A percentile compares a stretch with the other conserved stretches of the same genome.
phyloP scores from a whole-genome alignment of 2,888 invertebrate species.

The Eupsilia transversa region DNA sequence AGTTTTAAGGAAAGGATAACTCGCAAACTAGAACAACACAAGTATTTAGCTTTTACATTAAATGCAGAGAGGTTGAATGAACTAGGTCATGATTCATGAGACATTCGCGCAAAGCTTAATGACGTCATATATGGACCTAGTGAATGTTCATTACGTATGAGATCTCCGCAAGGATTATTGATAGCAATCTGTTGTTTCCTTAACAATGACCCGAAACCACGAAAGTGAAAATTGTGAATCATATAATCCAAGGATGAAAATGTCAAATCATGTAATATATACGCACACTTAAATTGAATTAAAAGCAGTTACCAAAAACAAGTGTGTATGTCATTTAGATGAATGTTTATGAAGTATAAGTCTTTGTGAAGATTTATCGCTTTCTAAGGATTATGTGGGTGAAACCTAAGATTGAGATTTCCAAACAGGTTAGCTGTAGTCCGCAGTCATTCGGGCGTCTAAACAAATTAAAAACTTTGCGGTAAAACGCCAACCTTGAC shows the following conservation, averaged over 20 bases:
- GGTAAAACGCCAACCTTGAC: conserved; percentile 54
- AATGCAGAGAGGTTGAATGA: conserved; percentile 48
- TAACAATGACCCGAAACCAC: conserved; percentile 14
- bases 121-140: conserved; percentile 51
- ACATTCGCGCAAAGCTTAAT: conserved; percentile 46
- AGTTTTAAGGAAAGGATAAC: conserved; percentile 17
- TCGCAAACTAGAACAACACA: conserved; percentile 17
- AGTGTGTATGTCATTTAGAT: too few relatives aligned
- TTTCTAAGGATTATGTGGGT: conserved; percentile 2
- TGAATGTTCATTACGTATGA: conserved; percentile 30
- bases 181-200: conserved; percentile 16
- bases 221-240: conserved; percentile 34
- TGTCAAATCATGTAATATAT: conserved; percentile 1
- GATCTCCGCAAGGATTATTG: conserved; percentile 30
- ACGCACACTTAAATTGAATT: background rate
- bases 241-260: background rate
- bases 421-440: conserved; percentile 43
- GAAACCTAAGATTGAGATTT: conserved; percentile 27
- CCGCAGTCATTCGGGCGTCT: conserved; percentile 49
- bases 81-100: conserved; percentile 62
- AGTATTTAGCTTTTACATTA: conserved; percentile 35
- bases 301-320: too few relatives aligned
- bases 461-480: conserved; percentile 51
- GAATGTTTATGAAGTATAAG: too few relatives aligned
- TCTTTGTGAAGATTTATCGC: background rate